Conservation (phyloP, 2,113 vertebrate genomes). For the Oryzias curvinotus region DNA sequence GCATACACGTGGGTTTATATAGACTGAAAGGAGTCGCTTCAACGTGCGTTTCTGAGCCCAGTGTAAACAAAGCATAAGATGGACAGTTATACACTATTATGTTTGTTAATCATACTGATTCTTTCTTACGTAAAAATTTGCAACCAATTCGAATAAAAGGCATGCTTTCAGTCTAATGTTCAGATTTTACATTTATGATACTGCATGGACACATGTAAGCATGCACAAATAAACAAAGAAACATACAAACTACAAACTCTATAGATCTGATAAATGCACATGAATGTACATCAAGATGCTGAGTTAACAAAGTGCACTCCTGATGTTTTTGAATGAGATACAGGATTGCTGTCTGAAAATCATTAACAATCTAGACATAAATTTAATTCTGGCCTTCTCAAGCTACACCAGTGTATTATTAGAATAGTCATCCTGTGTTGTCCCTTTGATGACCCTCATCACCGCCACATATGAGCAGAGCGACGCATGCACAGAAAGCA, state of each 20-base stretch:
- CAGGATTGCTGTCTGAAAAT: background rate
- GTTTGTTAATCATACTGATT: constrained; percentile 70
- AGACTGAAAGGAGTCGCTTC: too few relatives aligned
- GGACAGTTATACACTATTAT: constrained; percentile 68
- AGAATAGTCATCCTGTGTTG: constrained; percentile 36
- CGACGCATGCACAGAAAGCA: constrained; percentile 19
- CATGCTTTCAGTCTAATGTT: constrained; percentile 50
- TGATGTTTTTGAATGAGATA: constrained; percentile 64
- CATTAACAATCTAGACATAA: constrained; percentile 51
- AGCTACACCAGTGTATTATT: constrained; percentile 31
- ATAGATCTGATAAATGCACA: constrained; percentile 8
- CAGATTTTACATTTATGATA: constrained; percentile 13
- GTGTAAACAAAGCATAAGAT: constrained; percentile 19
- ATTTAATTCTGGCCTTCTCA: constrained; percentile 54
- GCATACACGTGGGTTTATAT: too few relatives aligned
- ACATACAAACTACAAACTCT: constrained; percentile 7
- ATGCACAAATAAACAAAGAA: constrained; percentile 6
- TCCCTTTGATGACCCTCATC: constrained; percentile 45
- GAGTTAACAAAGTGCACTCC: constrained; percentile 1
- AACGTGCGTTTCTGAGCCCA: too few relatives aligned
- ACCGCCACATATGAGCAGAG: background rate
- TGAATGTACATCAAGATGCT: constrained; percentile 4
- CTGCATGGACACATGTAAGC: constrained; percentile 1
- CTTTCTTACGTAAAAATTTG: constrained; percentile 71
- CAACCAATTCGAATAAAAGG: constrained; percentile 65